Conservation (phyloP, 92 coral and sea anemone genomes). For the Umimayanthus kanabou region DNA sequence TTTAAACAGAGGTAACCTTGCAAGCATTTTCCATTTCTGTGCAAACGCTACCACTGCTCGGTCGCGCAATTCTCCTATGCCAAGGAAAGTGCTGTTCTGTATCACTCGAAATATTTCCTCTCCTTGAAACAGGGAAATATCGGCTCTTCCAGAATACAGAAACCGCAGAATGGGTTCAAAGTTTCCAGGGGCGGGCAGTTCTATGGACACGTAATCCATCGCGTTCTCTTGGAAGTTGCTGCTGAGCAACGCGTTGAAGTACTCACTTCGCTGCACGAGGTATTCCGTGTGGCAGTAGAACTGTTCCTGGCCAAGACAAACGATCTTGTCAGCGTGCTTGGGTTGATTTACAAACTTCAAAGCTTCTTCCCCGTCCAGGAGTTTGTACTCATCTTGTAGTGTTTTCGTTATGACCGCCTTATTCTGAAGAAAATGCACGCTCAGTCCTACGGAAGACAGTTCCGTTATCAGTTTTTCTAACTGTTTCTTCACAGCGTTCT, state of each 20-base stretch:
- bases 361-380: conserved; percentile 92
- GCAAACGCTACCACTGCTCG: conserved; percentile 86
- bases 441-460: conserved; percentile 71
- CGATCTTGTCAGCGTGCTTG: conserved; percentile 82
- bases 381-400: conserved; percentile 59
- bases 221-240: conserved; percentile 78
- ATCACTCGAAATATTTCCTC: conserved; percentile 83
- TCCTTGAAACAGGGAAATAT: conserved; percentile 69
- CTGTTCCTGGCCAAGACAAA: conserved; percentile 73
- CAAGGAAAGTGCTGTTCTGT: conserved; percentile 83
- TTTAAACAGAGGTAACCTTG: conserved; percentile 75
- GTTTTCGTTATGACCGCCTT: conserved; percentile 75
- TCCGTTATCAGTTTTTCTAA: conserved; percentile 55
- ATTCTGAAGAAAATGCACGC: conserved; percentile 84
- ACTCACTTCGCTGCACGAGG: conserved; percentile 83
- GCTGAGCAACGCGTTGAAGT: conserved; percentile 79
- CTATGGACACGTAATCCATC: conserved; percentile 81
- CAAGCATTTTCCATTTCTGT: conserved; percentile 83
- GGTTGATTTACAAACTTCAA: conserved; percentile 90
- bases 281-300: conserved; percentile 92
- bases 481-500: conserved; percentile 53
- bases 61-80: conserved; percentile 69
- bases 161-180: conserved; percentile 82
- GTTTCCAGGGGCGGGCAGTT: conserved; percentile 85
- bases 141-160: conserved; percentile 81